Evolutionary conservation across 2,113 vertebrate genomes (phyloP).

Genomic region (Oncorhynchus nerka): DNA sequence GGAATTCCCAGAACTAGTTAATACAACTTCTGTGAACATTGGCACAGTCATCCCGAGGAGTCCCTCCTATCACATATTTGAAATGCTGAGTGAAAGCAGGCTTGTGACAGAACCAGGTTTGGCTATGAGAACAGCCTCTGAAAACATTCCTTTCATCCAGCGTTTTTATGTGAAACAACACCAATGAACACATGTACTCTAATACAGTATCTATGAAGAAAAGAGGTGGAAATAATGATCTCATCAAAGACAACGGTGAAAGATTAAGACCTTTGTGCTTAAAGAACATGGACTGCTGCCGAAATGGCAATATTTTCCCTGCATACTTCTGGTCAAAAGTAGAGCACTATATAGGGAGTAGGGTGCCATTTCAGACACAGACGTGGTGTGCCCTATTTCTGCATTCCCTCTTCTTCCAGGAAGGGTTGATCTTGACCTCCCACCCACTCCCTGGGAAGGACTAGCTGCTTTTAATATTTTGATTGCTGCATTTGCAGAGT

Average conservation of each 20-base stretch:
- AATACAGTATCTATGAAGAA: background rate
- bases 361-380: background rate
- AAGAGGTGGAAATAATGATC: background rate
- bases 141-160: constrained; percentile 41
- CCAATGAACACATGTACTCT: background rate
- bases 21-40: constrained; percentile 4
- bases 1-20: background rate
- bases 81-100: constrained; percentile 20
- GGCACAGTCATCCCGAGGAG: constrained; percentile 21
- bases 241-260: background rate
- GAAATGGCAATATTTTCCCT: too few relatives aligned
- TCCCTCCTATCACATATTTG: constrained; percentile 1
- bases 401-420: constrained; percentile 8
- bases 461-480: constrained; percentile 20
- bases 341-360: too few relatives aligned
- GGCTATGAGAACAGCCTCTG: background rate
- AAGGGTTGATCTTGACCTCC: constrained; percentile 1
- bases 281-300: background rate
- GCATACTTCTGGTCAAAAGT: too few relatives aligned
- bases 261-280: constrained; percentile 1
- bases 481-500: constrained; percentile 8
- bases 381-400: background rate
- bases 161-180: constrained; percentile 12
- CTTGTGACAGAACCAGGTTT: background rate
- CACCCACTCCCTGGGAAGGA: background rate